Base-by-base conservation (phyloP, 1,140 invertebrate species). In the Drosophila setifemur region DNA sequence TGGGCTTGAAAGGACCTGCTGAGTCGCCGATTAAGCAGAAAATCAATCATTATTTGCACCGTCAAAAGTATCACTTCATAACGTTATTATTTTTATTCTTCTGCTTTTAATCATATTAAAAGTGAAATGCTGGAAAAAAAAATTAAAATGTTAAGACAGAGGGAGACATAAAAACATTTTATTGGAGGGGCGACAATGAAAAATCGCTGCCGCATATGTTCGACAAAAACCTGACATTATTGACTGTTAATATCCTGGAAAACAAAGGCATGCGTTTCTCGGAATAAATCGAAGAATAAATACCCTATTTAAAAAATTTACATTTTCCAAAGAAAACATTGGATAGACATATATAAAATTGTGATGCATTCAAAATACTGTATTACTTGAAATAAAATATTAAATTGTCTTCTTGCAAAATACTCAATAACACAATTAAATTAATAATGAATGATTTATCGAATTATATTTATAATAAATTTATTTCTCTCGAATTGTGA, bases 211-310 rank as follows among this genome's bases (percentile, higher is more conserved):
- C 68, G 63, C 77, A 82, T 82, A 77, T 77, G 78, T 64, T 55
- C 55, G 53, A 60, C 78, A 77, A 82, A 73, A 83, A 77, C 78
- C 63, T 70, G 78, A 73, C 78, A 83, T 83, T 83, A 83, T 83
- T 83, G 73, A 83, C 78, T 83, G 78, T 77, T 73, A 73, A 73
- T 73, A 73, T 73, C 69, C 69, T 47, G 69, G 26, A 43, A 35
- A 58, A 73, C 44, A 54, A 28, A 18, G 39, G n/a, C 7, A 37
- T 12, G 16, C 0, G 2, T 9, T 25, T 18, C 8, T 1, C 11
- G 3, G 0, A 8, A 12, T 3, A 2, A 0, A 11, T 0, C 0
- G 40, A 39, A 19, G 1, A 4, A 7, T 29, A 14, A 4, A 26
- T 50, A 26, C 66, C 2, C 31, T 70, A n/a, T 11, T n/a, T 5